These are phyloP conservation scores for Chaenocephalus aceratus DNA, from an alignment of 2,113 vertebrate species.

Conservation along the genomic window DNA sequence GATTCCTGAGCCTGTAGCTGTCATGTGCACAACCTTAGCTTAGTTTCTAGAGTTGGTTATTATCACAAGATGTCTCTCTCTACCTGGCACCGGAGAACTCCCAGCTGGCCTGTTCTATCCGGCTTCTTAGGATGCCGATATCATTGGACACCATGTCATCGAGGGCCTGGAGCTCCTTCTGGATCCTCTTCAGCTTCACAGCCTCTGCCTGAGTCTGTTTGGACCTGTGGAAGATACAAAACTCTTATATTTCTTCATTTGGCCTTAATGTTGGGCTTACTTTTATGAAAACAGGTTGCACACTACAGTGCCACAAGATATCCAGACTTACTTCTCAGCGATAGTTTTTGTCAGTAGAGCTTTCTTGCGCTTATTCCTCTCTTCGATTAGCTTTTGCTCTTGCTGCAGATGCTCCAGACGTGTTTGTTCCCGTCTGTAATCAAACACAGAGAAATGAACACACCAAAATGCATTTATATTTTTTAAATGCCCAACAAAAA, in stretches of 20 bases:
- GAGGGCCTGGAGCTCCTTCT: conserved; percentile 93
- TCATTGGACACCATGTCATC: conserved; percentile 95
- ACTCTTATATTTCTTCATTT: neutral
- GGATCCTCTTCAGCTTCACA: conserved; percentile 92
- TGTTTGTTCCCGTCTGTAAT: conserved; percentile 88
- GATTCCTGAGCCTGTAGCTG: neutral
- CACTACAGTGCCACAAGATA: neutral
- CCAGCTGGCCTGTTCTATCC: conserved; percentile 93
- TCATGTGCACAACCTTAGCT: neutral
- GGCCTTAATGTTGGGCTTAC: neutral
- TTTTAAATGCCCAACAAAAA: neutral
- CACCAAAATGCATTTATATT: neutral
- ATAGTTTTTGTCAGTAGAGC: conserved; percentile 93
- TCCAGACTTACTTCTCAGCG: conserved; percentile 90
- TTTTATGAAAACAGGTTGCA: neutral
- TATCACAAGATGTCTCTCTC: neutral
- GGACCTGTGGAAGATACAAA: conserved; percentile 81
- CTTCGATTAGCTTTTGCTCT: conserved; percentile 93
- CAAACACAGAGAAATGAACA: neutral
- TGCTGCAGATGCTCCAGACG: conserved; percentile 92
- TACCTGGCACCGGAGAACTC: conserved; percentile 92
- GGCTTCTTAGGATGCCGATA: conserved; percentile 91
- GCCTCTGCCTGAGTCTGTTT: conserved; percentile 95
- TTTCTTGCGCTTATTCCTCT: conserved; percentile 95
- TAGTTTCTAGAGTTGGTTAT: neutral